Evolutionary conservation across 2,888 invertebrate species (phyloP).

Genomic region (Megaustenia siamemsis): DNA sequence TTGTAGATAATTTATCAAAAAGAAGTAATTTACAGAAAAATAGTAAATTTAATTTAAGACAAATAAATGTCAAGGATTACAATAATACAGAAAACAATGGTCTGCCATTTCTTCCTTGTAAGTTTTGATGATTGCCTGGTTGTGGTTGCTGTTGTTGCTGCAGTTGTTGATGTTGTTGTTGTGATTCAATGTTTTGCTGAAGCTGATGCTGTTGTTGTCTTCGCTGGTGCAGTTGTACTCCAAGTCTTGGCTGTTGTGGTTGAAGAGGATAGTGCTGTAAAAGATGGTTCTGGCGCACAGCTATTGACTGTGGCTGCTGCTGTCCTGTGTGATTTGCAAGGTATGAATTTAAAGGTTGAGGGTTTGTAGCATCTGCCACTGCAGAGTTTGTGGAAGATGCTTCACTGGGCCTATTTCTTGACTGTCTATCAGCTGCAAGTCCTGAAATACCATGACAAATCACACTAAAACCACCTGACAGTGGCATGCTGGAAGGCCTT

Average conservation of each 20-base stretch:
- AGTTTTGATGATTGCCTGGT: neutral
- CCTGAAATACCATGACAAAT: slow-evolving; percentile 19
- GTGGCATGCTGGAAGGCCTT: slow-evolving; percentile 39
- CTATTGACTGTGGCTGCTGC: slow-evolving; percentile 19
- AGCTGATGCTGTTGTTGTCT: slow-evolving; percentile 44
- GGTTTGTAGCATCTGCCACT: slow-evolving; percentile 6
- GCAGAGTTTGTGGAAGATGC: neutral
- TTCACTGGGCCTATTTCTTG: neutral
- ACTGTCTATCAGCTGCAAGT: neutral
- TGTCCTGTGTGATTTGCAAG: slow-evolving; percentile 6
- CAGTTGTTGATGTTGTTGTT: slow-evolving; percentile 47
- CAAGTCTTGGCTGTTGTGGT: slow-evolving; percentile 45
- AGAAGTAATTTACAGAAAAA: neutral
- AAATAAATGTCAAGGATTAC: slow-evolving; percentile 21
- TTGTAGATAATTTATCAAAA: too few species aligned
- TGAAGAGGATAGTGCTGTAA: slow-evolving; percentile 45
- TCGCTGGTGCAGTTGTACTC: slow-evolving; percentile 38
- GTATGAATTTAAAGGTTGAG: slow-evolving; percentile 17
- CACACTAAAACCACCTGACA: slow-evolving; percentile 8
- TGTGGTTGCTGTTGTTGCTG: slow-evolving; percentile 41
- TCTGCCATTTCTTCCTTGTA: slow-evolving; percentile 47
- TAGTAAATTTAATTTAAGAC: neutral
- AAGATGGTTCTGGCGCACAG: slow-evolving; percentile 24
- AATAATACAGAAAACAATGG: slow-evolving; percentile 59
- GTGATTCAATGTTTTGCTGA: slow-evolving; percentile 42